Percentiles rank a stretch among this genome's conserved stretches.
phyloP scores from a whole-genome alignment of 1,140 invertebrate species.

The Bombus superbus region DNA sequence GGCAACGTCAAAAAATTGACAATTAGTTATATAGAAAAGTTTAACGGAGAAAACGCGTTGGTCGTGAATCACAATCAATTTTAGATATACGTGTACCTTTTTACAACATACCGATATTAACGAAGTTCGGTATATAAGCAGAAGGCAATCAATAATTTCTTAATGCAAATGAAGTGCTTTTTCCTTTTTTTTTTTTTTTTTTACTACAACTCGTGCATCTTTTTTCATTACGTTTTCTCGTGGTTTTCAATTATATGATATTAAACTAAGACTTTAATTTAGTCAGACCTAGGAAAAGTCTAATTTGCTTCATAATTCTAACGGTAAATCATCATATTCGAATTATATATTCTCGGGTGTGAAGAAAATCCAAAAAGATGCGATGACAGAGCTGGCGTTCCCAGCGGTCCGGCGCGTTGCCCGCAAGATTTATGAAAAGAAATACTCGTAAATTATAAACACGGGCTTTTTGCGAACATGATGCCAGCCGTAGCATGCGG shows the following conservation, averaged over 20 bases:
- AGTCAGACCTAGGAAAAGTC: neutral
- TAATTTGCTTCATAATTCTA: neutral
- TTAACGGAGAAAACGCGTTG: neutral
- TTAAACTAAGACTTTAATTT: neutral
- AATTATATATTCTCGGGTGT: neutral
- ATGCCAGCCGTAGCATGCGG: slow-evolving; percentile 18
- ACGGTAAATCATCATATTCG: slow-evolving; percentile 1
- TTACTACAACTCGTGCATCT: neutral
- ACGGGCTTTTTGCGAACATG: slow-evolving; percentile 31
- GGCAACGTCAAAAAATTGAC: neutral
- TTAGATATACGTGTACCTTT: neutral
- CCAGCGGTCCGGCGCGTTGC: slow-evolving; percentile 56
- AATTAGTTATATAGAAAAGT: neutral
- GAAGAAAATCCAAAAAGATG: slow-evolving; percentile 47
- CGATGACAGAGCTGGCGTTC: slow-evolving; percentile 49
- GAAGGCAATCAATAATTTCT: neutral
- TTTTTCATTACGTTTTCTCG: no score
- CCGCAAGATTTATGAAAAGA: slow-evolving; percentile 73
- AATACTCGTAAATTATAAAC: slow-evolving; percentile 74
- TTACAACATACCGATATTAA: neutral
- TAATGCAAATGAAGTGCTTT: neutral
- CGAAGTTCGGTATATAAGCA: no score
- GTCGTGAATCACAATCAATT: neutral
- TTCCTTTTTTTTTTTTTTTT: no score
- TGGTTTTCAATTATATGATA: neutral